These are phyloP conservation scores for Prenolepis imparis DNA, from an alignment of 2,888 invertebrate genomes.

Conservation along the genomic window DNA sequence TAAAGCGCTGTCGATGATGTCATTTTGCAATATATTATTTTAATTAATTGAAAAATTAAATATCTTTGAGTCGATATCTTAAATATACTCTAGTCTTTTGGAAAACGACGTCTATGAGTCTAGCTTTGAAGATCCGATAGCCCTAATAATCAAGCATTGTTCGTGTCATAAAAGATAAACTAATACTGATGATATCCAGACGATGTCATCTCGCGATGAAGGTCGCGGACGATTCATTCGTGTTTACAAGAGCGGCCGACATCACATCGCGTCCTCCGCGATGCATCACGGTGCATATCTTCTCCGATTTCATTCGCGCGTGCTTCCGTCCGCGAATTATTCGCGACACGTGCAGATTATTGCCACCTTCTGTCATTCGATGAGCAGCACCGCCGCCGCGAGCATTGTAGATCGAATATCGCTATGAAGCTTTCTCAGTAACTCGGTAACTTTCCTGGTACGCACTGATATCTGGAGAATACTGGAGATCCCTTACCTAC, in stretches of 20 bases:
- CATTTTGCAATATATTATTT: too few relatives aligned
- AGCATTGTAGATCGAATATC: slow-evolving; percentile 79
- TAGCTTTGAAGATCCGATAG: too few relatives aligned
- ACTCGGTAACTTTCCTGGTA: slow-evolving; percentile 46
- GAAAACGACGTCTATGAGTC: too few relatives aligned
- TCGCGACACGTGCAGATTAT: slow-evolving; percentile 78
- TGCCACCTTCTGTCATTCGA: slow-evolving; percentile 71
- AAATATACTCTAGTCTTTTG: too few relatives aligned
- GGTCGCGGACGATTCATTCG: slow-evolving; percentile 36
- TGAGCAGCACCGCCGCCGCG: slow-evolving; percentile 35
- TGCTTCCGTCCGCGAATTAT: slow-evolving; percentile 77
- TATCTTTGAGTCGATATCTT: too few relatives aligned
- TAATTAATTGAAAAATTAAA: too few relatives aligned
- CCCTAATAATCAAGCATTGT: not conserved
- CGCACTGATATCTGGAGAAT: slow-evolving; percentile 64
- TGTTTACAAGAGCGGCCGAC: slow-evolving; percentile 34
- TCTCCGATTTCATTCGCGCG: slow-evolving; percentile 76
- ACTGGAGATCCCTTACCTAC: slow-evolving; percentile 60
- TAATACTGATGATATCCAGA: slow-evolving; percentile 46
- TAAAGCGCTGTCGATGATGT: too few relatives aligned
- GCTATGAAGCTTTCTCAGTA: slow-evolving; percentile 78
- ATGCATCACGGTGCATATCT: slow-evolving; percentile 56
- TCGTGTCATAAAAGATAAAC: slow-evolving; percentile 20
- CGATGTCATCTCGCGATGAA: slow-evolving; percentile 63
- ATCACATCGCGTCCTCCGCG: slow-evolving; percentile 7